These are phyloP conservation scores for Formicarius rufipectus DNA, from an alignment of 2,113 vertebrate genomes.

Conservation along the genomic window DNA sequence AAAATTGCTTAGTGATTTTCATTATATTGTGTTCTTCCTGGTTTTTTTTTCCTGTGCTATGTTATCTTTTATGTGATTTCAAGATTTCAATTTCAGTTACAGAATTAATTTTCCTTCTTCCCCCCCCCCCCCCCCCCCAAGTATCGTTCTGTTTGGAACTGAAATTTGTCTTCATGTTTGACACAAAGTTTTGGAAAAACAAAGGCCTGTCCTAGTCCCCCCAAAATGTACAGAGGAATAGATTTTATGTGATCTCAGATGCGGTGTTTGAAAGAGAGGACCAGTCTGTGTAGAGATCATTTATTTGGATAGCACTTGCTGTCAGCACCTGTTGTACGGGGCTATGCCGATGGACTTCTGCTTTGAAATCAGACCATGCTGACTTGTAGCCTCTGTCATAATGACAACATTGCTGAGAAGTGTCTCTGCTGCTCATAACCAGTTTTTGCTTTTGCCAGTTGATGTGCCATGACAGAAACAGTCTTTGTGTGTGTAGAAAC, in stretches of 20 bases:
- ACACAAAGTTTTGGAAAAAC: background rate
- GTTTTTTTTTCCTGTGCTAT: background rate
- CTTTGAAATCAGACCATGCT: background rate
- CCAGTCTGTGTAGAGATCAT: background rate
- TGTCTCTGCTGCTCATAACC: background rate
- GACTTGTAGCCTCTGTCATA: fast-evolving
- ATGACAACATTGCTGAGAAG: background rate
- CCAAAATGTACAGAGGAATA: background rate
- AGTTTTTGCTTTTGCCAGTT: background rate
- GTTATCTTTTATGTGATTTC: background rate
- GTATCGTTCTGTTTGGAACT: background rate
- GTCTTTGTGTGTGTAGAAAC: background rate
- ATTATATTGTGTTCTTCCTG: background rate
- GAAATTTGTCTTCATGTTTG: background rate
- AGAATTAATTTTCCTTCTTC: background rate
- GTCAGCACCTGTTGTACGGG: background rate
- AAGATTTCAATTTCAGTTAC: background rate
- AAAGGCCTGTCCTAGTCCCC: background rate
- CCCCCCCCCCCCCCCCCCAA: fast-evolving
- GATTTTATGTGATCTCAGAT: background rate
- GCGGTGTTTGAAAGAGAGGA: background rate
- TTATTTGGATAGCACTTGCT: background rate
- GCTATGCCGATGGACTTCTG: background rate
- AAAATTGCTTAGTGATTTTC: background rate
- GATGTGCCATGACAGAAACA: background rate